phyloP scores from a whole-genome alignment of 2,888 invertebrate genomes.

The Agrochola circellaris region DNA sequence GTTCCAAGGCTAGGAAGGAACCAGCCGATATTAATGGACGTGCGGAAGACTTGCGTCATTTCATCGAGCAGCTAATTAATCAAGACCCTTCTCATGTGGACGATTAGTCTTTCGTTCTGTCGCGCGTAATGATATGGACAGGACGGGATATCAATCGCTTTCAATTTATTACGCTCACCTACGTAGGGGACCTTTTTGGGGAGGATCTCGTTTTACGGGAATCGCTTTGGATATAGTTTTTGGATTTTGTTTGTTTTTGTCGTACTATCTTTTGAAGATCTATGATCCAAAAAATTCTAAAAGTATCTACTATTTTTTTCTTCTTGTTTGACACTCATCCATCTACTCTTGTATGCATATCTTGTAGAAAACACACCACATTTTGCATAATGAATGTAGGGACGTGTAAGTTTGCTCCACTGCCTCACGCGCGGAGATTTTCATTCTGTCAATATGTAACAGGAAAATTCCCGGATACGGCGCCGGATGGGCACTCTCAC shows the following conservation, averaged over 20 bases:
- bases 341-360: background rate
- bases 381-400: conserved; percentile 14
- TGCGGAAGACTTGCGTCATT: conserved; percentile 57
- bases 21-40: conserved; percentile 56
- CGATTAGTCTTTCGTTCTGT: conserved; percentile 65
- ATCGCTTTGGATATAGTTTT: conserved; percentile 3
- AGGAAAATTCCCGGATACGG: conserved; percentile 47
- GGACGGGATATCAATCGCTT: conserved; percentile 64
- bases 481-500: conserved; percentile 35
- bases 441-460: conserved; percentile 53
- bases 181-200: conserved; percentile 25
- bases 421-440: conserved; percentile 31
- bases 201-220: conserved; percentile 19
- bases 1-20: conserved; percentile 38
- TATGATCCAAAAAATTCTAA: no score
- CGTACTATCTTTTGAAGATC: background rate
- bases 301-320: background rate
- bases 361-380: conserved; percentile 15
- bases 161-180: conserved; percentile 60
- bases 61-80: conserved; percentile 67
- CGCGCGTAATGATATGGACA: conserved; percentile 62
- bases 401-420: conserved; percentile 7
- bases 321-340: background rate
- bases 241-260: background rate
- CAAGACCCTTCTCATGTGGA: conserved; percentile 65